Evolutionary conservation across 2,797 vertebrate species (phyloP).

Genomic region (Naso thynnoides): DNA sequence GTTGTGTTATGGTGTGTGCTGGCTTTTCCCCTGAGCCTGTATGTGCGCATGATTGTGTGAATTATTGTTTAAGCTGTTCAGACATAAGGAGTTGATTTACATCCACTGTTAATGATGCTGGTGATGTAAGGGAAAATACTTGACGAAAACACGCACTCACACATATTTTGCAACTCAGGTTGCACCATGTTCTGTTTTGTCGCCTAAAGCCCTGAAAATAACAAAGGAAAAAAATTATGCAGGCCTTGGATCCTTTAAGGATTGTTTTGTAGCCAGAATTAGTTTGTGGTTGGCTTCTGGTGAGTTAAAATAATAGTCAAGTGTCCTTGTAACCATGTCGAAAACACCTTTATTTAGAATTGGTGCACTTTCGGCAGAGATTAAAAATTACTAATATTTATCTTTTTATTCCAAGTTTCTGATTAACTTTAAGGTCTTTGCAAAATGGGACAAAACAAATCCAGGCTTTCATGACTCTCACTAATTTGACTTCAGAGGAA

Average conservation of each 20-base stretch:
- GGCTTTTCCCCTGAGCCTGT: constrained; percentile 2
- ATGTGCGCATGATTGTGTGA: constrained; percentile 15
- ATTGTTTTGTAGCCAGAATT: constrained; percentile 25
- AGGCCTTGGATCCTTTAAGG: background rate
- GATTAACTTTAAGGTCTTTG: no score
- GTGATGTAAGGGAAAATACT: constrained; percentile 52
- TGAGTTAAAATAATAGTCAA: constrained; percentile 19
- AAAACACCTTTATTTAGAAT: constrained; percentile 11
- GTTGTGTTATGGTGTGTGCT: constrained; percentile 4
- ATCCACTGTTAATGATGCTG: constrained; percentile 42
- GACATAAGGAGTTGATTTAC: constrained; percentile 52
- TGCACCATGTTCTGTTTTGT: constrained; percentile 1
- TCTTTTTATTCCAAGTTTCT: no score
- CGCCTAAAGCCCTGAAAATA: constrained; percentile 4
- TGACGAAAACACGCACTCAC: constrained; percentile 33
- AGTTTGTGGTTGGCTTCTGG: constrained; percentile 22
- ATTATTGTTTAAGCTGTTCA: constrained; percentile 37
- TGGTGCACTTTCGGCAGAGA: background rate
- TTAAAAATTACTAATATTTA: no score
- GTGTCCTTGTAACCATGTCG: background rate
- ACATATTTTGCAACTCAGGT: constrained; percentile 11
- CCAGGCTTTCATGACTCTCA: background rate
- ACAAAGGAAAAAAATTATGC: background rate
- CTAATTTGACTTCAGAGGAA: constrained; percentile 6
- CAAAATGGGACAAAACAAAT: background rate